Conservation (phyloP, 2,888 invertebrate species). For the Colletes collaris region DNA sequence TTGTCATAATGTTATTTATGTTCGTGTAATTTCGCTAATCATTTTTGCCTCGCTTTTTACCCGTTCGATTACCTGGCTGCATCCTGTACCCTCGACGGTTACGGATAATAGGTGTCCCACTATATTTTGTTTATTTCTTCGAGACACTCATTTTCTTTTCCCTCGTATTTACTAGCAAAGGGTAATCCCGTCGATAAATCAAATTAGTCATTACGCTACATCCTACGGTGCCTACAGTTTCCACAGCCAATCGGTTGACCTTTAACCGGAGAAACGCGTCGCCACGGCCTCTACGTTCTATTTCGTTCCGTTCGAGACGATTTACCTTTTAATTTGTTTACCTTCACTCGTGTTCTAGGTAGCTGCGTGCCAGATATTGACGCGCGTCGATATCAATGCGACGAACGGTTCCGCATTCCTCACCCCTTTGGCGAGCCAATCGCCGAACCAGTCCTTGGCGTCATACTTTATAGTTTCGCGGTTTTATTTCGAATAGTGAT, state of each 20-base stretch:
- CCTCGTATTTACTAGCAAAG: no score
- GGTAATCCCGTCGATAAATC: no score
- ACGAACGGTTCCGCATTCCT: slow-evolving; percentile 37
- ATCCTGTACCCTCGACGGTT: no score
- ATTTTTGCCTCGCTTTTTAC: no score
- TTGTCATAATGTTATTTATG: no score
- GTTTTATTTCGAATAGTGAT: neutral
- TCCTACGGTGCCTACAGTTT: no score
- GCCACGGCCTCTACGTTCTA: neutral
- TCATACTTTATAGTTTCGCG: slow-evolving; percentile 13
- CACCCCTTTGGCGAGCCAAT: slow-evolving; percentile 12
- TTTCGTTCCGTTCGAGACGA: neutral
- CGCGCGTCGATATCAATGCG: slow-evolving; percentile 9
- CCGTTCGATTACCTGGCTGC: no score
- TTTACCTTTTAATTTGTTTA: slow-evolving; percentile 26
- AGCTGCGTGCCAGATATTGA: slow-evolving; percentile 17
- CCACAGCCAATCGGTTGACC: slow-evolving; percentile 4
- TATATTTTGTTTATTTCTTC: no score
- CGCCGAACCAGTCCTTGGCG: slow-evolving; percentile 3
- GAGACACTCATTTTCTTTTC: no score
- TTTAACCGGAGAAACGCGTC: slow-evolving; percentile 6
- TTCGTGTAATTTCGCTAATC: no score
- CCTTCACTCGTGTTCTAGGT: neutral
- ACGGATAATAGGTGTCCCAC: no score
- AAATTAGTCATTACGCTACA: no score